A percentile compares a stretch with the other conserved stretches of the same genome.
These are phyloP conservation scores for Thysanoteuthis rhombus DNA, from an alignment of 2,888 invertebrate genomes.

Conservation along the genomic window DNA sequence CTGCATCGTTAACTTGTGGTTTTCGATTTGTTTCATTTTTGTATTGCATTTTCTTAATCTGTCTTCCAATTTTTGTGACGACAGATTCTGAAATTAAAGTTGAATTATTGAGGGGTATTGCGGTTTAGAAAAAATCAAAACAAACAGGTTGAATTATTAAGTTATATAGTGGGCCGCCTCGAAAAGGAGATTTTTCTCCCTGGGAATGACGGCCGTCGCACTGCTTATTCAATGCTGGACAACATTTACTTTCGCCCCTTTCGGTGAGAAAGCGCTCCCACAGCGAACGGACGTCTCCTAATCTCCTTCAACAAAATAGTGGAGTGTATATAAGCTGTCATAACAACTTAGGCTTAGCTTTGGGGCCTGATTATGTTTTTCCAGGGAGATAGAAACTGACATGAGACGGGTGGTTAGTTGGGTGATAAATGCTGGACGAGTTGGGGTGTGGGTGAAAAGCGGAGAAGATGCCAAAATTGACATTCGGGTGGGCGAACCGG, in stretches of 20 bases:
- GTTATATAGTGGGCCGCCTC: no score
- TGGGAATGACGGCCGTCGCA: no score
- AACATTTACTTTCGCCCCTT: background rate
- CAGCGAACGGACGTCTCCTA: background rate
- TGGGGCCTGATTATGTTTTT: background rate
- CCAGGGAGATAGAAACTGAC: background rate
- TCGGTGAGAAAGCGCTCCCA: background rate
- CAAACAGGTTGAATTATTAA: no score
- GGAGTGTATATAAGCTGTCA: background rate
- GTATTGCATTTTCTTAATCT: no score
- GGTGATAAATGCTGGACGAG: background rate
- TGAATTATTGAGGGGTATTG: no score
- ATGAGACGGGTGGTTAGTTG: background rate
- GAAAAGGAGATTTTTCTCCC: no score
- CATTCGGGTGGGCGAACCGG: background rate
- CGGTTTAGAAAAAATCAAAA: no score
- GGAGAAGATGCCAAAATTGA: background rate
- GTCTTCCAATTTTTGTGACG: no score
- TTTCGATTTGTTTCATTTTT: no score
- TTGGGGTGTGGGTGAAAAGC: background rate
- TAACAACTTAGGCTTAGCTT: background rate
- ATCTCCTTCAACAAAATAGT: background rate
- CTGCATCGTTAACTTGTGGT: no score
- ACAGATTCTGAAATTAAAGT: no score
- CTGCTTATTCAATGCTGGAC: no score